phyloP scores from a whole-genome alignment of 1,140 invertebrate species.

The Pentalonia nigronervosa region DNA sequence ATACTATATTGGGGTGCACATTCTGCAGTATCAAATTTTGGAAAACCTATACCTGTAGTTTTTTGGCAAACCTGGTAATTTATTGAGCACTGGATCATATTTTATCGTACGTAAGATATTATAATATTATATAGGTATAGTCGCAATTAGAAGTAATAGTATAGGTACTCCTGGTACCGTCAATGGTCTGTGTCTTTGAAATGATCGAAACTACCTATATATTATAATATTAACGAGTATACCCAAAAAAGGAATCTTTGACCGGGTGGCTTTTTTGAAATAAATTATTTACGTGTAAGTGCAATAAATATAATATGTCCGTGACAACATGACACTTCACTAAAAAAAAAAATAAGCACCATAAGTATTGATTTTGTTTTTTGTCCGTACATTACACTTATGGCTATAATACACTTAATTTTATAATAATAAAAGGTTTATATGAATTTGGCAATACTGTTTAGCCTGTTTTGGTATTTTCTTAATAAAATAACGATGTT shows the following conservation, averaged over 20 bases:
- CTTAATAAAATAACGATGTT: conserved; percentile 18
- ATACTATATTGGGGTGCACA: not conserved
- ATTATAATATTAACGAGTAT: not conserved
- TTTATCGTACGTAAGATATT: not conserved
- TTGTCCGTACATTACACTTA: not conserved
- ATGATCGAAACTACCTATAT: not conserved
- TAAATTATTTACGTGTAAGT: not conserved
- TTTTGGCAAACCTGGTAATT: not conserved
- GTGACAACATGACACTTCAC: not conserved
- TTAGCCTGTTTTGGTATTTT: not conserved
- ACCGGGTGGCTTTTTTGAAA: not conserved
- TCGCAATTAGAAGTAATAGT: not conserved
- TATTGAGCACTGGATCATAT: not conserved
- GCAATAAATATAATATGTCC: conserved; percentile 11
- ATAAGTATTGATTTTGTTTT: conserved; percentile 8
- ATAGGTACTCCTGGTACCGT: not conserved
- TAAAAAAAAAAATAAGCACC: not conserved
- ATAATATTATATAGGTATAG: not conserved
- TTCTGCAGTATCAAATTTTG: not conserved
- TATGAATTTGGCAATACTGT: conserved; percentile 7
- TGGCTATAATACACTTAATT: not conserved
- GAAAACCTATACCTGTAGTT: not conserved
- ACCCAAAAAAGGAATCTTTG: not conserved
- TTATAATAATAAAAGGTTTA: conserved; percentile 11
- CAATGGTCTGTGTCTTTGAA: not conserved